These are phyloP conservation scores for Scaptomyza pallida DNA, from an alignment of 1,140 invertebrate species.

Conservation along the genomic window DNA sequence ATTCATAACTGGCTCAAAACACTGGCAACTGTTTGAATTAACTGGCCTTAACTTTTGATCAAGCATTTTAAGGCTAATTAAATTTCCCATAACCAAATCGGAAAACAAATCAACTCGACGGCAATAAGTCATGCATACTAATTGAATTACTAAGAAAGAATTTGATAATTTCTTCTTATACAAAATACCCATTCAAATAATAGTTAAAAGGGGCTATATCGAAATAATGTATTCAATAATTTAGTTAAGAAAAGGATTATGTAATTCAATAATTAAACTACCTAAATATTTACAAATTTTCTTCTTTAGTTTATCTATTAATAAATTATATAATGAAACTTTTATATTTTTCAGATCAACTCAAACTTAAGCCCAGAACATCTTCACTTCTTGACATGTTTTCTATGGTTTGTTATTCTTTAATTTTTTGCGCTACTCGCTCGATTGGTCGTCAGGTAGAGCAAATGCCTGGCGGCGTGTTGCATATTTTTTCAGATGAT, in stretches of 20 bases:
- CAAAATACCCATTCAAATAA: not conserved
- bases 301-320: no score
- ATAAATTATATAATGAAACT: no score
- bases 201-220: no score
- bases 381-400: not conserved
- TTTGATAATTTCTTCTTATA: not conserved
- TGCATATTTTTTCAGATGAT: not conserved
- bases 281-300: no score
- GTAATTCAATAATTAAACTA: no score
- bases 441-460: slow-evolving; percentile 42
- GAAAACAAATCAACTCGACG: slow-evolving; percentile 10
- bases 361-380: not conserved
- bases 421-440: slow-evolving; percentile 71
- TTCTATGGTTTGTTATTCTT: slow-evolving; percentile 56
- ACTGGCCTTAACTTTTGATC: slow-evolving; percentile 48
- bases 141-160: slow-evolving; percentile 54
- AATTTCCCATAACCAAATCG: slow-evolving; percentile 53
- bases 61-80: slow-evolving; percentile 73
- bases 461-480: not conserved
- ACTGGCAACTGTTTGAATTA: slow-evolving; percentile 2
- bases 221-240: no score
- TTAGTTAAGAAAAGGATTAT: no score
- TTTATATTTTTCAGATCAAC: no score
- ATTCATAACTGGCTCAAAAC: slow-evolving; percentile 41
- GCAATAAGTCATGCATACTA: slow-evolving; percentile 73